Conservation (phyloP, 2,888 invertebrate species). For the Catotricha subobsoleta region DNA sequence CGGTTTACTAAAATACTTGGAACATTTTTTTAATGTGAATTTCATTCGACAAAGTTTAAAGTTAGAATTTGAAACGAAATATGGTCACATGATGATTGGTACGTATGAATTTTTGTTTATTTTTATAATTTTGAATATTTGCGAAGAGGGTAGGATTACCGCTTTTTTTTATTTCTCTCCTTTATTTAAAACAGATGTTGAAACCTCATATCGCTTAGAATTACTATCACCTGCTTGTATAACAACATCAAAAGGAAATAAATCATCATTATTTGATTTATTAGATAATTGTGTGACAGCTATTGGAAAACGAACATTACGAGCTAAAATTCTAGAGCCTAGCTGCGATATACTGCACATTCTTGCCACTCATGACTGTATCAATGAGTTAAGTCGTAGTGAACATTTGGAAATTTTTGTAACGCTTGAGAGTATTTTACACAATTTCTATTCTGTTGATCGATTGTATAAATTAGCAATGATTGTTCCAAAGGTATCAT, state of each 20-base stretch:
- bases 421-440: conserved; percentile 32
- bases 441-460: conserved; percentile 8
- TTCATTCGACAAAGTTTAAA: conserved; percentile 61
- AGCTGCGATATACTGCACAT: conserved; percentile 48
- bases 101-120: conserved; percentile 13
- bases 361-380: conserved; percentile 48
- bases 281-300: conserved; percentile 50
- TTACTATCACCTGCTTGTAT: conserved; percentile 39
- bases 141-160: neutral
- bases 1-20: conserved; percentile 69
- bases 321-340: conserved; percentile 68
- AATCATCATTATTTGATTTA: conserved; percentile 42
- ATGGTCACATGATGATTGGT: conserved; percentile 72
- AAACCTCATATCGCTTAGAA: conserved; percentile 63
- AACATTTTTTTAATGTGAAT: conserved; percentile 54
- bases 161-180: neutral
- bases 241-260: conserved; percentile 20
- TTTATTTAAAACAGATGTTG: conserved; percentile 45
- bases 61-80: conserved; percentile 64
- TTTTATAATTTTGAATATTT: neutral
- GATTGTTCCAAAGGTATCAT: conserved; percentile 1
- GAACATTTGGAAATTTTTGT: conserved; percentile 45
- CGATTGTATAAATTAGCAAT: conserved; percentile 8
- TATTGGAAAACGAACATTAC: conserved; percentile 58
- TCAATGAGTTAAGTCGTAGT: conserved; percentile 56